phyloP scores from a whole-genome alignment of 2,113 vertebrate species.

The Scopus umbretta region DNA sequence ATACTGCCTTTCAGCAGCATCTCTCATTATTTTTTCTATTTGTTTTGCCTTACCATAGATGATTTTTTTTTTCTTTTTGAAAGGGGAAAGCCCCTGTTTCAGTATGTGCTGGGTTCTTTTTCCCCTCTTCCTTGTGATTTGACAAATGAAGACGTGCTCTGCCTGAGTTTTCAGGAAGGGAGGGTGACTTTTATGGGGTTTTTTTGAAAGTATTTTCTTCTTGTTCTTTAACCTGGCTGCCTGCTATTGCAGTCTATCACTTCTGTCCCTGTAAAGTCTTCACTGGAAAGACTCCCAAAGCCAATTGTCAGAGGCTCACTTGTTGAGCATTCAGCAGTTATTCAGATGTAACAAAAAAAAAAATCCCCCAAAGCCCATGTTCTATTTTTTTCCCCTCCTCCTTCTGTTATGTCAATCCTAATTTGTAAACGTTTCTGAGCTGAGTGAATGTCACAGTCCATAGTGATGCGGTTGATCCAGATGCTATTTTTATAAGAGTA shows the following conservation, averaged over 20 bases:
- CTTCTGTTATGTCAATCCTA: slow-evolving; percentile 1
- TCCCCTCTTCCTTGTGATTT: background rate
- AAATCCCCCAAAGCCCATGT: background rate
- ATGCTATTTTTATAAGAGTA: background rate
- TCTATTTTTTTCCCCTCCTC: background rate
- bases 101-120: background rate
- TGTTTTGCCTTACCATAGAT: background rate
- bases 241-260: background rate
- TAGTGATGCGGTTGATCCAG: background rate
- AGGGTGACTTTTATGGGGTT: background rate
- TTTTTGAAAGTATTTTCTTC: background rate
- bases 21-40: background rate
- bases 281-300: background rate
- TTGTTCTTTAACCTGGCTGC: background rate
- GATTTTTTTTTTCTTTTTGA: background rate
- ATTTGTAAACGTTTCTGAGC: slow-evolving; percentile 36
- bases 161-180: background rate
- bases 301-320: background rate
- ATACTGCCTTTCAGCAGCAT: background rate
- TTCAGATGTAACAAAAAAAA: background rate
- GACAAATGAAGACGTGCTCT: background rate
- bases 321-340: slow-evolving; percentile 18
- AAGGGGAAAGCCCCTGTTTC: background rate
- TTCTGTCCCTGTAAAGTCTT: background rate
- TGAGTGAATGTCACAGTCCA: background rate